Evolutionary conservation across 2,797 vertebrate species (phyloP), one percentile per base, ranked within the genome.

Genomic region (Paramormyrops hopkinsi): DNA sequence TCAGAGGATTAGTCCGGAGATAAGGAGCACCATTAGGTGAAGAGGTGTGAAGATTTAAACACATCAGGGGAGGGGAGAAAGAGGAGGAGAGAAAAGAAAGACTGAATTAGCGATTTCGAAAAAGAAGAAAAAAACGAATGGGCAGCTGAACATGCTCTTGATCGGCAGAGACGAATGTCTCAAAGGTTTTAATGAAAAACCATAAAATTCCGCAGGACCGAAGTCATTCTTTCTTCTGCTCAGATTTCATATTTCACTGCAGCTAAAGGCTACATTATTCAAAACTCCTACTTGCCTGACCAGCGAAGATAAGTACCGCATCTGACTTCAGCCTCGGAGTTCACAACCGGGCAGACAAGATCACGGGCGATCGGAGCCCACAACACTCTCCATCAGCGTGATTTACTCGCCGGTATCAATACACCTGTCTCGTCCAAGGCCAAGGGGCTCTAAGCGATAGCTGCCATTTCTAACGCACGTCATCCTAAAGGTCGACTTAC

Each of bases 401-500:
- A 88, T 62, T 83, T 87, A 50, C 86, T 62, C 37, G 22, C 33
- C 79, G 14, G 17, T 90, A 83, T 82, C 86, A 48, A 62, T 22
- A 50, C 11, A 53, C 83, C 82, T 37, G 46, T 37, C 41, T 29
- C 41, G 19, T 25, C 51, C 69, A 41, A 4, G 41, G 73, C 53
- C 69, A 17, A 37, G 4, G 11, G 12, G 44, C 22, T 9, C 11
- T 2, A 83, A 41, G 37, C 33, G 73, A 62, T 41, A 59, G 85
- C 11, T 84, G 22, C 22, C 37, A 7, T 19, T 14, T 14, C 22
- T 33, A 79, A 79, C 50, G 7, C 73, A 88, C 8, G 14, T 89
- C 56, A 69, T 86, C 69, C 86, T 51, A 90, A 83, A 90, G 86
- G 86, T 90, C 86, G 87, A 76, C 86, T 82, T 83, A 14, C 51